phyloP scores from a whole-genome alignment of 2,888 invertebrate genomes.

The Odontomyia ornata region DNA sequence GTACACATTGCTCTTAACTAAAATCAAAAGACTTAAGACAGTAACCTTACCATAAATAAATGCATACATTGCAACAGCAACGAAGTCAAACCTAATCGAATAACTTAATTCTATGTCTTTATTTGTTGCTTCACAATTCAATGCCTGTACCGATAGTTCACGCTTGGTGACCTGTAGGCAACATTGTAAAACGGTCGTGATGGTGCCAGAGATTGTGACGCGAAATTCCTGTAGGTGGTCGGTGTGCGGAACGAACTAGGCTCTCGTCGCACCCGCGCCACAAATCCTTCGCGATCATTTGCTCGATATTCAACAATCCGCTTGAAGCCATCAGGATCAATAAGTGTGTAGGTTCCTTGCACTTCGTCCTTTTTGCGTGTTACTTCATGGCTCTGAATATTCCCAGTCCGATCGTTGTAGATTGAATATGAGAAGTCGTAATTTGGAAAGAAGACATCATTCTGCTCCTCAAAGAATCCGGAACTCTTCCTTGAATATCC shows the following conservation, averaged over 20 bases:
- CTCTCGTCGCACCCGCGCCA: conserved; percentile 48
- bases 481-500: neutral
- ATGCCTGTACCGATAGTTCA: conserved; percentile 5
- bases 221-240: conserved; percentile 1
- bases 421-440: conserved; percentile 42
- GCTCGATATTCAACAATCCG: conserved; percentile 49
- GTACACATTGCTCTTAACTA: too few species aligned
- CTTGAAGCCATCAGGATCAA: conserved; percentile 48
- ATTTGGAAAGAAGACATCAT: neutral
- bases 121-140: neutral
- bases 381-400: conserved; percentile 47
- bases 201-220: neutral
- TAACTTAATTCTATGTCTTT: neutral
- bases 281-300: conserved; percentile 47
- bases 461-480: neutral
- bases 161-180: neutral
- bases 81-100: neutral
- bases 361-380: conserved; percentile 48
- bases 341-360: conserved; percentile 46
- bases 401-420: conserved; percentile 43
- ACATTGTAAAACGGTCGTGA: conserved; percentile 13
- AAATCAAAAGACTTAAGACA: neutral
- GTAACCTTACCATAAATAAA: neutral
- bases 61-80: neutral
- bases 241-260: conserved; percentile 26